Evolutionary conservation across 2,888 invertebrate genomes (phyloP), one percentile per base, ranked within the genome.

Genomic region (Sarcophaga rosellei): DNA sequence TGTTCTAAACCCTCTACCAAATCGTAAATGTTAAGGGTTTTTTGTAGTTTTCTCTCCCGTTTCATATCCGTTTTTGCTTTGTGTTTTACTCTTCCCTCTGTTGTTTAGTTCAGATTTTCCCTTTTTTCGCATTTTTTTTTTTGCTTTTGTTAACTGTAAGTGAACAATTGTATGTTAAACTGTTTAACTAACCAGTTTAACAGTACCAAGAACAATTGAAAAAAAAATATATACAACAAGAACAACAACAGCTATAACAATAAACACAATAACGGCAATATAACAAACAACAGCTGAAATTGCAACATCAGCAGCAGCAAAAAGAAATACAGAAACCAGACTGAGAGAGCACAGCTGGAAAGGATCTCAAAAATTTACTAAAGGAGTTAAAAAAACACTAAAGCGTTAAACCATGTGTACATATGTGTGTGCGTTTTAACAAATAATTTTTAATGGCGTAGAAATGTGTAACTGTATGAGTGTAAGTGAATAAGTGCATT

Each of bases 111-210:
- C 10, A 3, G 68, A 6, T 45, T 69, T 62, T n/a, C n/a, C n/a
- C n/a, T n/a, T 59, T 3, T 73, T 76, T 84, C 72, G 73, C 80
- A 63, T 70, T 66, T 1, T 35, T 0, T 35, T 35, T 35, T 35
- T 35, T 35, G 35, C 75, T 76, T 86, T 84, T 77, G 66, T 81
- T 74, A 78, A 86, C 78, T 78, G 84, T 81, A 86, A 86, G 81
- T 84, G 84, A 81, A 75, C 84, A 84, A 84, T 84, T 86, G 84
- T 81, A 81, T 81, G 81, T 84, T 17, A 84, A 86, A 86, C 81
- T 86, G 78, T 86, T 86, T 84, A 84, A 81, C 84, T 81, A 86
- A 86, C 86, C 84, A 84, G 65, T 72, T 69, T 78, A 83, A 79
- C 85, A 78, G 62, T 62, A 84, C 44, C 84, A 84, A 75, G 23